Evolutionary conservation across 2,888 invertebrate genomes (phyloP), one percentile per base, ranked within the genome.

Genomic region (Clivina fossor): DNA sequence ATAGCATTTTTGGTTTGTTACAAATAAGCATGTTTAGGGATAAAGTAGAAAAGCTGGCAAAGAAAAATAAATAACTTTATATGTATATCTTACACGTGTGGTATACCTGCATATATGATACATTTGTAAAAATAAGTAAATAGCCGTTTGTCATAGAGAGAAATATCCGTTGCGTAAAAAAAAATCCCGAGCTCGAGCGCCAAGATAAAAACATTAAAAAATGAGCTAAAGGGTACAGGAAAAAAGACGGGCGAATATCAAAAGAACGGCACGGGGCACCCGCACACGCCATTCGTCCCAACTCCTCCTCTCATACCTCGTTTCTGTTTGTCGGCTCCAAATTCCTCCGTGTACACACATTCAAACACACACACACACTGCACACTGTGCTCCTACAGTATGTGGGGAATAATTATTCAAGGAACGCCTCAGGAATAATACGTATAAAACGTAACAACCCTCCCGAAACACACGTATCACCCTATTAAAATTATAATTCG

Each of bases 401-500:
- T 30, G 30, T 30, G 26, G 49, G 49, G 49, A 49, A 49, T 49
- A 38, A 49, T 49, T 49, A 49, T 49, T 49, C 49, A 49, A 49
- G 49, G 49, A 49, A 49, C 49, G 49, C 49, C 49, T 49, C 49
- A 49, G 49, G 49, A 49, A 49, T 49, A 38, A 49, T 35, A 37
- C 38, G 49, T 32, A 49, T 49, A 49, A 49, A 33, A 50, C 40
- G 41, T 41, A 50, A 50, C 40, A 41, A 32, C 32, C 40, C 50
- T 33, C 41, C 41, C 37, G 47, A 47, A 47, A 47, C 33, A 33
- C 22, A 47, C 33, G 44, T 53, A 53, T 53, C 53, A 53, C 53
- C 53, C 53, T 53, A 53, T 53, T 53, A 53, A 53, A 53, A 53
- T 53, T 43, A 53, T 53, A 53, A 53, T 53, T 53, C 53, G 44